Base-by-base conservation (phyloP, 2,888 invertebrate genomes). In the Resseliella maxima region DNA sequence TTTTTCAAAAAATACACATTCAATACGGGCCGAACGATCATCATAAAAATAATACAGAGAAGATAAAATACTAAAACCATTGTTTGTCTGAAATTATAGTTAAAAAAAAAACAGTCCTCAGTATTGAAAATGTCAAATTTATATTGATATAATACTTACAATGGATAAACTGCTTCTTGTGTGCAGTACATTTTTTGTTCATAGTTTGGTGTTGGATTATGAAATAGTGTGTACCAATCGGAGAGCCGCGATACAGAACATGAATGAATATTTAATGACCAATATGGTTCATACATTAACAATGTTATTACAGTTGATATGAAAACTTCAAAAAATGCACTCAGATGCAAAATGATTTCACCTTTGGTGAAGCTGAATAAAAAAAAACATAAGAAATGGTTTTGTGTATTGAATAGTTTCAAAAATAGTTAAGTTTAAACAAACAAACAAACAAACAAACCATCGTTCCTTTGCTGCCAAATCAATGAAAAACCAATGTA, bases 111-210 rank as follows among this genome's bases (percentile, higher is more conserved):
- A n/a, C n/a, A n/a, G n/a, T n/a, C n/a, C n/a, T 83, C 5, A 36
- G 18, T 24, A 24, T n/a, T 59, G 15, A 81, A 81, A 3, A 8
- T 5, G n/a, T 21, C 64, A 86, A 18, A 35, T 6, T 54, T 85
- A 31, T n/a, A 46, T 21, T 24, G 3, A 8, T 31, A 18, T 0
- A 46, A 31, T 5, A 93, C 95, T 94, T 93, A 99, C 97, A 99
- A 92, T 83, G 99, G 99, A 92, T 98, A 99, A 0, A 99, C 98
- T 87, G 98, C 98, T 92, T 99, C 99, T 90, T 99, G 98, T 0
- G 99, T 98, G 91, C 99, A 99, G 91, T 98, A 95, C 86, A 99
- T 91, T 27, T 95, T 95, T 87, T 94, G 94, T 87, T 96, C 95
- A 91, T 98, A 99, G 91, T 98, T 96, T 0, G 98, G 97, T 88